These are phyloP conservation scores for Nemotelus nigrinus DNA, from an alignment of 2,888 invertebrate genomes.

Conservation along the genomic window DNA sequence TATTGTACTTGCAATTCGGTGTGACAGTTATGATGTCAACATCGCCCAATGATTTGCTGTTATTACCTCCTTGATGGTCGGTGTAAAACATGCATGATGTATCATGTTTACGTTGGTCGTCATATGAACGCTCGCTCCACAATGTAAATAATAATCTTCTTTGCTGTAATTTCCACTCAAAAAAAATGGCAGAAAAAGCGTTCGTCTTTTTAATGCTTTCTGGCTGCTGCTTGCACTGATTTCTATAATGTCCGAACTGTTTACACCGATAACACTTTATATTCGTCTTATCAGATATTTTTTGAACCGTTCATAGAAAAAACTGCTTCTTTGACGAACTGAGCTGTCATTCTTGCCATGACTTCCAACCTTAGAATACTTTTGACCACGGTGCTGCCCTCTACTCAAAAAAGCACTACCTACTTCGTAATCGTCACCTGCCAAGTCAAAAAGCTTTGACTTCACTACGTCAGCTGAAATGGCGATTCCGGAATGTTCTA, in stretches of 20 bases:
- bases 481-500: no score
- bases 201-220: slow-evolving; percentile 47
- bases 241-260: slow-evolving; percentile 49
- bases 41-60: no score
- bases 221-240: slow-evolving; percentile 44
- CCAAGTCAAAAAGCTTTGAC: no score
- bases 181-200: slow-evolving; percentile 52
- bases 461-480: no score
- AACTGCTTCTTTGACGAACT: slow-evolving; percentile 43
- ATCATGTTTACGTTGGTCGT: neutral
- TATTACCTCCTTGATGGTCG: no score
- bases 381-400: no score
- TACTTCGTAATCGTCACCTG: no score
- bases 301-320: neutral
- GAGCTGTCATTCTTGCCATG: no score
- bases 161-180: slow-evolving; percentile 53
- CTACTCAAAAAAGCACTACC: no score
- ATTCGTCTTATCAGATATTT: neutral
- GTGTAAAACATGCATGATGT: neutral
- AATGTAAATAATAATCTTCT: slow-evolving; percentile 56
- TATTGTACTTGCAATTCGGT: slow-evolving; percentile 50
- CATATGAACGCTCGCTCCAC: slow-evolving; percentile 55
- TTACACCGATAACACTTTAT: slow-evolving; percentile 49
- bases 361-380: no score
- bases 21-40: slow-evolving; percentile 33